phyloP scores from a whole-genome alignment of 2,113 vertebrate species.

The Coryphaenoides rupestris region DNA sequence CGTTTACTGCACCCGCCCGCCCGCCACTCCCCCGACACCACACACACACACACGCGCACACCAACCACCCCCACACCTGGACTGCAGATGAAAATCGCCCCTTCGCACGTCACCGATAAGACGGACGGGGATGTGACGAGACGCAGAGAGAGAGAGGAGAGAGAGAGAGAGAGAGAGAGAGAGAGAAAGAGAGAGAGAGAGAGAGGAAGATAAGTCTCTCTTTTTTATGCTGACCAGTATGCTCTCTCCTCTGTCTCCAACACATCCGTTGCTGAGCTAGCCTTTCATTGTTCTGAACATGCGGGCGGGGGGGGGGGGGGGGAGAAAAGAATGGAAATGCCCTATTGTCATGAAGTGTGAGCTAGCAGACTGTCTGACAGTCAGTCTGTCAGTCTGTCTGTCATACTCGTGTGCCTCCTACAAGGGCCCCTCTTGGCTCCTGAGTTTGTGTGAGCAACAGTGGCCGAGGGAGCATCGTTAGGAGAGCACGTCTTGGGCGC shows the following conservation, averaged over 20 bases:
- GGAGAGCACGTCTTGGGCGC: too few species aligned
- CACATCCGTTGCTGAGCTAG: conserved; percentile 57
- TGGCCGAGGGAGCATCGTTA: too few species aligned
- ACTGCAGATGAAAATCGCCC: too few species aligned
- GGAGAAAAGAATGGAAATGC: too few species aligned
- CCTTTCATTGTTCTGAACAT: conserved; percentile 58
- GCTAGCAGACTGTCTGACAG: conserved; percentile 10
- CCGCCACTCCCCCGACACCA: conserved; percentile 28
- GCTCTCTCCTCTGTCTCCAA: conserved; percentile 18
- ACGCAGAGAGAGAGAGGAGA: conserved; percentile 31
- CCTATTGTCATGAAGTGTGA: conserved; percentile 29
- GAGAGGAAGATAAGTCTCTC: conserved; percentile 45
- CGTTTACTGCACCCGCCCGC: conserved; percentile 53
- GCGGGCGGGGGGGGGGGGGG: too few species aligned
- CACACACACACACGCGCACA: too few species aligned
- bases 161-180: too few species aligned
- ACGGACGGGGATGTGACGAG: conserved; percentile 35
- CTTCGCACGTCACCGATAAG: conserved; percentile 49
- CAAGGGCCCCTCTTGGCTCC: not conserved
- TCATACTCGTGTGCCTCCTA: not conserved
- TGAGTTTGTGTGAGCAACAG: not conserved
- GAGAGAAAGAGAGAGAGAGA: too few species aligned
- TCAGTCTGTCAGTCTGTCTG: conserved; percentile 9
- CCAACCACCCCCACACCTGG: too few species aligned
- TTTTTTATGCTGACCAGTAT: conserved; percentile 57